phyloP scores from a whole-genome alignment of 2,888 invertebrate genomes.

The Pyrochroa serraticornis region DNA sequence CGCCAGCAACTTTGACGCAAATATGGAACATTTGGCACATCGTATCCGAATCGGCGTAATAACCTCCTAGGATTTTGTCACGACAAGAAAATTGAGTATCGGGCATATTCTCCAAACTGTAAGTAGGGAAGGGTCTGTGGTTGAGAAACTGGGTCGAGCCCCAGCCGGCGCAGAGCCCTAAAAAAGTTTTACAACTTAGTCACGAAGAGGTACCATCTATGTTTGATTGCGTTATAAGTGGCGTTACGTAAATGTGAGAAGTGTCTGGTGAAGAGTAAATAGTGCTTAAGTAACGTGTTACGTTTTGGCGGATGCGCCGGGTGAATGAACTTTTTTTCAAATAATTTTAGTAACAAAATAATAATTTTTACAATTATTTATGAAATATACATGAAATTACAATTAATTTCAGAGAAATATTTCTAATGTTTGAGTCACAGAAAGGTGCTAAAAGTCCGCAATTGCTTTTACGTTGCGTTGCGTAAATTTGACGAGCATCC shows the following conservation, averaged over 20 bases:
- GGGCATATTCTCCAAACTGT: slow-evolving; percentile 66
- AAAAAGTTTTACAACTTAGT: slow-evolving; percentile 22
- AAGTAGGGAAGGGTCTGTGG: slow-evolving; percentile 60
- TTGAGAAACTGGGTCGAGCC: slow-evolving; percentile 53
- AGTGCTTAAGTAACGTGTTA: no score
- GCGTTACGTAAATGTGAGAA: not conserved
- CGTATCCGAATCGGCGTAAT: slow-evolving; percentile 86
- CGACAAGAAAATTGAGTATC: slow-evolving; percentile 78
- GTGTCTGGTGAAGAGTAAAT: not conserved
- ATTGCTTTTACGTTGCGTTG: no score
- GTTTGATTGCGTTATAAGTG: no score
- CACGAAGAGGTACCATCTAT: no score
- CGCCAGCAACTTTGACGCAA: slow-evolving; percentile 83
- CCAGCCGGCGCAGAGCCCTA: slow-evolving; percentile 50
- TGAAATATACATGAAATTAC: not conserved
- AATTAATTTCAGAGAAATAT: no score
- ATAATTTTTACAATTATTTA: not conserved
- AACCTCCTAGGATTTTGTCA: slow-evolving; percentile 84
- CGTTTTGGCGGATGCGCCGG: slow-evolving; percentile 5
- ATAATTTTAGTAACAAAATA: no score
- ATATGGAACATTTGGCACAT: slow-evolving; percentile 91
- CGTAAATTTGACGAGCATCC: no score
- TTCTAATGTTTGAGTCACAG: no score
- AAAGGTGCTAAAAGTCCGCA: no score
- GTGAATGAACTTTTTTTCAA: not conserved